Evolutionary conservation across 2,888 invertebrate species (phyloP), one percentile per base, ranked within the genome.

Genomic region (Macaria notata): DNA sequence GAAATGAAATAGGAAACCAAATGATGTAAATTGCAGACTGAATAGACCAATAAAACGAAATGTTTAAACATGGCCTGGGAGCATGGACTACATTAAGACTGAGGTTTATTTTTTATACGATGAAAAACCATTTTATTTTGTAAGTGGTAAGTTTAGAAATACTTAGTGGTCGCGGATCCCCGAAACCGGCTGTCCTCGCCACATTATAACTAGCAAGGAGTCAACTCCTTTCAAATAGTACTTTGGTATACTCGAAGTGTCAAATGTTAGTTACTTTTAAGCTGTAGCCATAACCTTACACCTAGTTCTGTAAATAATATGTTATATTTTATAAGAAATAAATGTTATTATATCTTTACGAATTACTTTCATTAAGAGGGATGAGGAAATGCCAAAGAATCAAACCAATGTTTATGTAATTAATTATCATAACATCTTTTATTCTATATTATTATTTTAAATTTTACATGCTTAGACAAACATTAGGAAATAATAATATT

Each of bases 361-460:
- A 43, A 61, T 39, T n/a, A 33, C 61, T 69, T 54, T 73, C 50
- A 61, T 54, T 68, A 49, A 44, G 59, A 4, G n/a, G 52, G 57
- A 54, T 53, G 70, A 78, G 81, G 78, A 77, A 79, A 83, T 84
- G 79, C 76, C 50, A 56, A 59, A 62, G 65, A 87, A 83, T 83
- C 81, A 89, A 89, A 87, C 82, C 71, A 88, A 88, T 80, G 83
- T 83, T 84, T 87, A 84, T 89, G 84, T 90, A 89, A 90, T 91
- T 91, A 90, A 88, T 91, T 90, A 90, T 91, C 82, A 84, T 91
- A 91, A 89, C 91, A 92, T 89, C 88, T 90, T 90, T 90, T 90
- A 90, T 90, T 90, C 88, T 90, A 90, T 91, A 91, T 90, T 91
- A 87, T 88, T 88, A 89, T 89, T 88, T 89, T 88, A 85, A 90